These are phyloP conservation scores for Pollenia labialis DNA, from an alignment of 2,888 invertebrate species.

Conservation along the genomic window DNA sequence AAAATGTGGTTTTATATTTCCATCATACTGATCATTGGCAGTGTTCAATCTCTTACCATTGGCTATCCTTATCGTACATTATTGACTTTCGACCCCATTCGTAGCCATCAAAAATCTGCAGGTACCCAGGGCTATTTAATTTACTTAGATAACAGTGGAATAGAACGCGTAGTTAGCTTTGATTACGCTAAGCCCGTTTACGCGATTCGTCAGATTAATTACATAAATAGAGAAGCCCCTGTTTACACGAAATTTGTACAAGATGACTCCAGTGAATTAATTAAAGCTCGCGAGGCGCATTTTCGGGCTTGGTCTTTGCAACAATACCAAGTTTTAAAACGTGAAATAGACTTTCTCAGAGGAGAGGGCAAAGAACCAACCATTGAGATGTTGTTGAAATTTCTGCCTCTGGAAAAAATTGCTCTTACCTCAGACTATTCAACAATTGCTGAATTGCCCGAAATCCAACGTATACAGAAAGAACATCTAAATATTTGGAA, in stretches of 20 bases:
- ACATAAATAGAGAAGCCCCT: constrained; percentile 21
- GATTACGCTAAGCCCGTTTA: constrained; percentile 79
- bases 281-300: constrained; percentile 74
- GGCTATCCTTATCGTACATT: constrained; percentile 74
- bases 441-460: constrained; percentile 75
- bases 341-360: constrained; percentile 77
- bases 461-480: constrained; percentile 76
- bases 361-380: constrained; percentile 78
- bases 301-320: constrained; percentile 81
- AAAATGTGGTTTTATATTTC: constrained; percentile 77
- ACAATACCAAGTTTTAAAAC: constrained; percentile 77
- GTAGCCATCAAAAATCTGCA: constrained; percentile 77
- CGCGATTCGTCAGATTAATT: constrained; percentile 75
- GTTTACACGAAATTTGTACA: constrained; percentile 19
- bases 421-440: constrained; percentile 74
- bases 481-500: constrained; percentile 75
- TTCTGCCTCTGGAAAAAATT: constrained; percentile 78
- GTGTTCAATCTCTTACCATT: constrained; percentile 73
- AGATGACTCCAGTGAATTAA: constrained; percentile 8
- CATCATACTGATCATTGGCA: constrained; percentile 75
- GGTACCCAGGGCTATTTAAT: constrained; percentile 79
- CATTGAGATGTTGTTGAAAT: constrained; percentile 76
- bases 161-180: constrained; percentile 77
- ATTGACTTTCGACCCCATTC: constrained; percentile 77
- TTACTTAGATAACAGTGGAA: constrained; percentile 79